A percentile compares a stretch with the other conserved stretches of the same genome.
Conservation (phyloP, 2,797 vertebrate genomes). For the Pteronotus mesoamericanus region DNA sequence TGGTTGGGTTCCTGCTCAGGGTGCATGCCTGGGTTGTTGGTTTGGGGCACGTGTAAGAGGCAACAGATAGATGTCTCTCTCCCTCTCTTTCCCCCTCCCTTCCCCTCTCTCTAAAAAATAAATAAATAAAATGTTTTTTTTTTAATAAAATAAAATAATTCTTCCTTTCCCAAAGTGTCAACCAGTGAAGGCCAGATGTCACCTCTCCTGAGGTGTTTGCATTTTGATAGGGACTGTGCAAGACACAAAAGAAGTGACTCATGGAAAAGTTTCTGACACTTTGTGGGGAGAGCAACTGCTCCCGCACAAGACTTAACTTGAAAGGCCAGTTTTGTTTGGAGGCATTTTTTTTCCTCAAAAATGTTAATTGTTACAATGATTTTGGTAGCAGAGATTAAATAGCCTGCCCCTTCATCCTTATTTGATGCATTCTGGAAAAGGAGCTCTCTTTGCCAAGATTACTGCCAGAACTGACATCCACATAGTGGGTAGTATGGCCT, state of each 20-base stretch:
- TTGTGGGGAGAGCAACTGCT: background rate
- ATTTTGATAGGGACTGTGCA: background rate
- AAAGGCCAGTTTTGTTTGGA: slow-evolving; percentile 20
- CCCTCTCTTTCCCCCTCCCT: background rate
- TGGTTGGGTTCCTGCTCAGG: background rate
- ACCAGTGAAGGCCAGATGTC: background rate
- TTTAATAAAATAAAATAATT: background rate
- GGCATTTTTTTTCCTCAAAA: background rate
- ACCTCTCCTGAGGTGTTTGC: background rate
- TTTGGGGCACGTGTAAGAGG: background rate
- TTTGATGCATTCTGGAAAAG: background rate
- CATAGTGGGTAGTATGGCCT: background rate
- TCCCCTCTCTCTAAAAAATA: background rate
- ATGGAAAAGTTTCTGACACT: background rate
- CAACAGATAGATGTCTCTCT: background rate
- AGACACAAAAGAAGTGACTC: background rate
- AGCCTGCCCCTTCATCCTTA: background rate
- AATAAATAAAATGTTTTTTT: background rate
- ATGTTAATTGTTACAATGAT: background rate
- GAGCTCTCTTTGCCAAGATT: background rate
- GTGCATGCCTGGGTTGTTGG: background rate
- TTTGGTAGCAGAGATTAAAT: slow-evolving; percentile 2
- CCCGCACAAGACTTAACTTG: background rate
- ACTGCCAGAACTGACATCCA: background rate
- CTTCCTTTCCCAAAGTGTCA: background rate